phyloP scores from a whole-genome alignment of 2,113 vertebrate genomes.

The Tringa solitaria region DNA sequence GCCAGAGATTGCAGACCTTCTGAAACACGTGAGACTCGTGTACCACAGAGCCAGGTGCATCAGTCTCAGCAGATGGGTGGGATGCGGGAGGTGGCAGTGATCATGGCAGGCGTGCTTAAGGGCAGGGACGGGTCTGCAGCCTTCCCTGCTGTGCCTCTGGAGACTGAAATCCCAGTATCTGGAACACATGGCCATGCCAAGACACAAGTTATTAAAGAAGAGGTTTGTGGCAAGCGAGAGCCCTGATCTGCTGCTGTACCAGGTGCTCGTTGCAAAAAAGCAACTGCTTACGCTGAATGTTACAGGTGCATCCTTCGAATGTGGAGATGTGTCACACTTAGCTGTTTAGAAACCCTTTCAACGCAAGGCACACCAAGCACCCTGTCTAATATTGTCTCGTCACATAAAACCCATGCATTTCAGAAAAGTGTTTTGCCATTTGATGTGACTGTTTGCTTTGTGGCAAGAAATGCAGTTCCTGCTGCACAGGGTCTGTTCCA shows the following conservation, averaged over 20 bases:
- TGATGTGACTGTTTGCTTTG: not conserved
- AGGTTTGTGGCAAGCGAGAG: not conserved
- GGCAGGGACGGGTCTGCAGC: not conserved
- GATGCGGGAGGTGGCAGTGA: not conserved
- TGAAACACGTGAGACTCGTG: not conserved
- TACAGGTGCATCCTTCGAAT: not conserved
- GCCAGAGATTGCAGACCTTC: not conserved
- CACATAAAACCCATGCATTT: not conserved
- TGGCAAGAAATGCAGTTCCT: not conserved
- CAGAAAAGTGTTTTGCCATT: not conserved
- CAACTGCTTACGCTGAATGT: not conserved
- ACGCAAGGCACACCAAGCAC: no score
- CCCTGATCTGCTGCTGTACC: not conserved
- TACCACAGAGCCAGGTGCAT: accelerated
- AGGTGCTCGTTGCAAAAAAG: not conserved
- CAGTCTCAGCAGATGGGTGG: not conserved
- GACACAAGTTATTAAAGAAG: not conserved
- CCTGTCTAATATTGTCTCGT: not conserved
- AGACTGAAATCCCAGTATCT: accelerated
- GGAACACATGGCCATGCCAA: accelerated
- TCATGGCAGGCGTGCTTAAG: accelerated
- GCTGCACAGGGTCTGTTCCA: accelerated
- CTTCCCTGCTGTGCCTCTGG: accelerated
- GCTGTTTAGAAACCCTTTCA: not conserved
- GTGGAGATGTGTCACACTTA: not conserved